Evolutionary conservation across 2,888 invertebrate genomes (phyloP), one percentile per base, ranked within the genome.

Genomic region (Sclerodermus sp.): DNA sequence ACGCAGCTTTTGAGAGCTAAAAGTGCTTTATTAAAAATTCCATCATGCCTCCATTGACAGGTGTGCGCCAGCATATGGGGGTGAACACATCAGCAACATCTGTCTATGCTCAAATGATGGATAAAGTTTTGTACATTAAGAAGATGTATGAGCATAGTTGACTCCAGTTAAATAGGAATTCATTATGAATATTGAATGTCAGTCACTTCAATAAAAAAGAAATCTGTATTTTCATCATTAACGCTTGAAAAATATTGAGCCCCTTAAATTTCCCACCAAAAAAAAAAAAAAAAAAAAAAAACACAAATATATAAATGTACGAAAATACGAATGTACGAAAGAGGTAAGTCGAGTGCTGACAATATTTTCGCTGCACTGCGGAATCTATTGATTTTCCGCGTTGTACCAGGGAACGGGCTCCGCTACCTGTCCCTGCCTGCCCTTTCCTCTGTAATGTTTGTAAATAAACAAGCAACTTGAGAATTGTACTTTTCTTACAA

Each of bases 311-410:
- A 23, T 23, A 23, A 23, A 23, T 8, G 4, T 23, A 23, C 23
- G 23, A 3, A 8, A 8, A 23, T 5, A 8, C 8, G 23, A 8
- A 3, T 23, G 23, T 8, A 23, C 23, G 23, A 8, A 23, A 23
- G 23, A 23, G 3, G 23, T 8, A 23, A 3, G 23, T 38, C 47
- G 39, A 17, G 39, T 44, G 49, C 36, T 58, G 74, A 72, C 74
- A 75, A 74, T 67, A 74, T 68, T 74, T 77, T 73, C 67, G 65
- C 77, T 70, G 76, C 76, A 73, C 64, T 74, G 75, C 75, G 71
- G 73, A 67, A 67, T 63, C 68, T 77, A 77, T 77, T 77, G 77
- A 77, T 77, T 77, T 77, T 77, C 68, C 59, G 55, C 51, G 61
- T 51, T 57, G 58, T 58, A 58, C 53, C 52, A 45, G 64, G 55